Conservation (phyloP, 2,888 invertebrate species). For the Chaitophorus viminalis region DNA sequence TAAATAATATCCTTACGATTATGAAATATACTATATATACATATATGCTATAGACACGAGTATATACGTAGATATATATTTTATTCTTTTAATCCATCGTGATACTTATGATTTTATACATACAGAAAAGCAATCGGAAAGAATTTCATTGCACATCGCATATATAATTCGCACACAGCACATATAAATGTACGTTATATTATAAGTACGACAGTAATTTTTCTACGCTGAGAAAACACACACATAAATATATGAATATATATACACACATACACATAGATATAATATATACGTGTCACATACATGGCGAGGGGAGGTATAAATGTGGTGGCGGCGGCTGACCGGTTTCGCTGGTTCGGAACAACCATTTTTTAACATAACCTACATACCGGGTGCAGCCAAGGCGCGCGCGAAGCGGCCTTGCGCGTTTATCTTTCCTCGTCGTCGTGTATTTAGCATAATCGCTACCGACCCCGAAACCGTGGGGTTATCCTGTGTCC, state of each 20-base stretch:
- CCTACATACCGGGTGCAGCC: constrained; percentile 50
- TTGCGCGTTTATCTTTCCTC: constrained; percentile 44
- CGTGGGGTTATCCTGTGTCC: constrained; percentile 18
- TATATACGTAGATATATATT: no score
- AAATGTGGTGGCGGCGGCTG: constrained; percentile 20
- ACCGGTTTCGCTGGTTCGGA: constrained; percentile 55
- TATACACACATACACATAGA: not conserved
- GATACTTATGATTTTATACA: no score
- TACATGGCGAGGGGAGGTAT: not conserved
- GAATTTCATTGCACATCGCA: not conserved
- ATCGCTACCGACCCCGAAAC: constrained; percentile 22
- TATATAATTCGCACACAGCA: not conserved
- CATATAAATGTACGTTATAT: no score
- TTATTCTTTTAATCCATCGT: no score
- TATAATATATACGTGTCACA: not conserved
- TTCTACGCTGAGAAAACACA: not conserved
- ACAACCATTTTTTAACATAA: constrained; percentile 47
- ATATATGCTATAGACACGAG: no score
- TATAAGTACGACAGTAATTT: not conserved
- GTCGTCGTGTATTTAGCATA: constrained; percentile 6
- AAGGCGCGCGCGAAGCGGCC: constrained; percentile 20
- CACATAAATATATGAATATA: not conserved
- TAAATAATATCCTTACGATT: no score
- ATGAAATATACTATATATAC: no score
- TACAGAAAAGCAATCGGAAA: constrained; percentile 17